Base-by-base conservation (phyloP, 2,113 vertebrate genomes). In the Hepsetus odoe region DNA sequence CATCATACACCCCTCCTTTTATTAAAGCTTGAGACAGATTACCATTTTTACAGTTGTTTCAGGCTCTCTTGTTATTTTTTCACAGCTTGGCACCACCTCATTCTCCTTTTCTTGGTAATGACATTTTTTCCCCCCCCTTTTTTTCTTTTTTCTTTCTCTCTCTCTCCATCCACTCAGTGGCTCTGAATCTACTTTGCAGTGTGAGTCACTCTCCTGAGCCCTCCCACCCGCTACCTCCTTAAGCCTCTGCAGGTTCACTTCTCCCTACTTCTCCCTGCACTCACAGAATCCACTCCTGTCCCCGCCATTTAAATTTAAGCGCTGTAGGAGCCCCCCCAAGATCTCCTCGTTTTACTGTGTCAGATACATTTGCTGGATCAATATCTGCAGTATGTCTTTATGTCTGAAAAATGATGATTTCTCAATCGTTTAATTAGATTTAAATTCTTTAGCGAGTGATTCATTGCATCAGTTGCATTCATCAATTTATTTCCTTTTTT, bases 31-130 rank as follows among this genome's bases (percentile, higher is more conserved):
- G 8, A 70, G 64, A 24, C 51, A 62, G 20, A 78, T 74, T 49
- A 77, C 62, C 53, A 67, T 82, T 77, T 73, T 58, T 66, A 44
- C 55, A 33, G 40, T 74, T 74, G 62, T 78, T 82, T 74, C 46
- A 26, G 65, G 71, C 18, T 33, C 28, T 32, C 42, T 77, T 77
- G 70, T 64, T 55, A 64, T 79, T 79, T 70, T n/a, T 72, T 79
- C 32, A 65, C 20, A 20, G n/a, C 32, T 62, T 33, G 59, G 16
- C 59, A 32, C 28, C 28, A 16, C 26, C 59, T 62, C 59, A 33
- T 32, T 64, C 20, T 64, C 30, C 33, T 18, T 6, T 35, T 33
- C 61, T 24, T 7, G n/a, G 20, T n/a, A 10, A 24, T 22, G 14
- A 69, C 32, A n/a, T 38, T 75, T 58, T 24, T 8, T 18, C 6